Evolutionary conservation across 2,113 vertebrate genomes (phyloP).

Genomic region (Syrmaticus mikado): DNA sequence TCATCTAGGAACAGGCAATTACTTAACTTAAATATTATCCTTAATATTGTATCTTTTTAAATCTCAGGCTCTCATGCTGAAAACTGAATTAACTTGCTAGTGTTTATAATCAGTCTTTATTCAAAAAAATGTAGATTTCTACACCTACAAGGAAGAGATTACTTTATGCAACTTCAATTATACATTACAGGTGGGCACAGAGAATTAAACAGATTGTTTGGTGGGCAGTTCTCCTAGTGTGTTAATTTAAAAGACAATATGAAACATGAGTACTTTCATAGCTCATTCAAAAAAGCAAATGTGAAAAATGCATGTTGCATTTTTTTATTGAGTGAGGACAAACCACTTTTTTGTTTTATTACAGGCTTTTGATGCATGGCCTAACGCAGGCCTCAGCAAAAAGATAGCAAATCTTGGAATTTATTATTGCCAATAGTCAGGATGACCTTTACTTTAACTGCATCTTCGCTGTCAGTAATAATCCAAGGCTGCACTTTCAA

Average conservation of each 20-base stretch:
- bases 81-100: conserved; percentile 26
- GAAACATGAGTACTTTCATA: background rate
- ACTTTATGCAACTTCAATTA: conserved; percentile 33
- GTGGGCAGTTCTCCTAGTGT: background rate
- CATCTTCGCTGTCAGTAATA: conserved; percentile 82
- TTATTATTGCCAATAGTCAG: conserved; percentile 84
- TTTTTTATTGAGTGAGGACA: conserved; percentile 31
- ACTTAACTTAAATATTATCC: background rate
- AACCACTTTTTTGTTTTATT: conserved; percentile 10
- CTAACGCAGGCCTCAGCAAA: conserved; percentile 68
- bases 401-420: conserved; percentile 83
- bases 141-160: conserved; percentile 18
- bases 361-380: conserved; percentile 71
- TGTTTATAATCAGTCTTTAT: conserved; percentile 35
- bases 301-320: conserved; percentile 52
- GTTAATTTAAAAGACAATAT: conserved; percentile 28
- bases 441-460: conserved; percentile 83
- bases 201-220: background rate
- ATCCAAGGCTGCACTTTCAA: conserved; percentile 82
- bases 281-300: conserved; percentile 50
- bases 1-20: conserved; percentile 34
- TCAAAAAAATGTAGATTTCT: background rate
- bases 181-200: background rate
- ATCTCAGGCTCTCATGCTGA: background rate
- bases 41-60: too few species aligned